Percentiles rank a stretch among this genome's conserved stretches.
Evolutionary conservation across 1,140 invertebrate species (phyloP).

Genomic region (Portunus trituberculatus): DNA sequence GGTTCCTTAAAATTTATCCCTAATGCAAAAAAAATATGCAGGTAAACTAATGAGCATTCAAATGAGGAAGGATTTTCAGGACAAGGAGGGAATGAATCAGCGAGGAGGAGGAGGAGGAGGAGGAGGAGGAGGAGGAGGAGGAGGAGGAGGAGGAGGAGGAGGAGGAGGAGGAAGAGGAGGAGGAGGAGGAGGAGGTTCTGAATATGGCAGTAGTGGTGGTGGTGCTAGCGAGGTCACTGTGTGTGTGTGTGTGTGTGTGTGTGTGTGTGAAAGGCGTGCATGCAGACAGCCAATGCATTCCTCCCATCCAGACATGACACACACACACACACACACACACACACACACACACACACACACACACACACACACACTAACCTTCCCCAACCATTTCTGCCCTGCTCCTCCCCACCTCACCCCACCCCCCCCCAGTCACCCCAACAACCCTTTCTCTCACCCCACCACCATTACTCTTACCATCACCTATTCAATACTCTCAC

Average conservation of each 20-base stretch:
- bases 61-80: background rate
- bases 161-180: slow-evolving; percentile 45
- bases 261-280: too few species aligned
- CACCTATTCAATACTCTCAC: too few species aligned
- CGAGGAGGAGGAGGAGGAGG: background rate
- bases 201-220: background rate
- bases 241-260: background rate
- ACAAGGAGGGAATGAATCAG: background rate
- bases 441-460: too few species aligned
- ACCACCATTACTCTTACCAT: too few species aligned
- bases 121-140: too few species aligned
- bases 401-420: too few species aligned
- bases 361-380: background rate
- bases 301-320: too few species aligned
- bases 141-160: background rate
- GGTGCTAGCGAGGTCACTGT: slow-evolving; percentile 24
- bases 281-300: too few species aligned
- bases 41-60: background rate
- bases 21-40: background rate
- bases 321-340: background rate
- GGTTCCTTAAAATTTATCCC: too few species aligned
- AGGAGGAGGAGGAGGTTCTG: background rate
- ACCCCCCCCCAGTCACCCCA: too few species aligned
- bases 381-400: too few species aligned
- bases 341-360: background rate